Percentiles rank a stretch among this genome's conserved stretches.
These are phyloP conservation scores for Monoplex corrugatus DNA, from an alignment of 2,888 invertebrate species.

Conservation along the genomic window DNA sequence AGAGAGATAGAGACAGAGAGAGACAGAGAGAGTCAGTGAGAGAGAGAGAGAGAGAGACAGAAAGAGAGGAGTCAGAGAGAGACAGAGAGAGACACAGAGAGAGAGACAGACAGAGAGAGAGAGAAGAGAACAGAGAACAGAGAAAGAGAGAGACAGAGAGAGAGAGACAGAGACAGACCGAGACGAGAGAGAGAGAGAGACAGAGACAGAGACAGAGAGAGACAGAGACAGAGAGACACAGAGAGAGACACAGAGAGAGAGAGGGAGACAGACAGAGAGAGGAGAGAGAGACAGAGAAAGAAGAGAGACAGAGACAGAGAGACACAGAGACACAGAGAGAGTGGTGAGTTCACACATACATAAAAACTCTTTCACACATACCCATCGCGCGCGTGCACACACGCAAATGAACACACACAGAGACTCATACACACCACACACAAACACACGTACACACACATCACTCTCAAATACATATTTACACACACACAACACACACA, in stretches of 20 bases:
- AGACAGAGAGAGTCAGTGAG: background rate
- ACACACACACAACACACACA: no score
- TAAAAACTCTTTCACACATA: no score
- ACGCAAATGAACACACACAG: no score
- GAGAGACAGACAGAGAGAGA: background rate
- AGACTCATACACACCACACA: no score
- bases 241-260: background rate
- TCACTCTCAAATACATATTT: no score
- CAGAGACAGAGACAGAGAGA: conserved; percentile 37
- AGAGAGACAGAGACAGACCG: background rate
- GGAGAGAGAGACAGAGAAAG: background rate
- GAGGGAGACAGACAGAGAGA: background rate
- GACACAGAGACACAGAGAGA: background rate
- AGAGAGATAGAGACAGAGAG: background rate
- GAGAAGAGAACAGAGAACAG: background rate
- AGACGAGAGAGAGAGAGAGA: conserved; percentile 14
- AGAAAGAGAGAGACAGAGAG: conserved; percentile 7
- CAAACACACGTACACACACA: no score
- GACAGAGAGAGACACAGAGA: background rate
- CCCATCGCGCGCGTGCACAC: no score
- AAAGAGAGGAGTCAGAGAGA: background rate
- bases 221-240: background rate
- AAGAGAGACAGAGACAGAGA: background rate
- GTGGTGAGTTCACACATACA: no score
- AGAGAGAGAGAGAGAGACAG: background rate